These are phyloP conservation scores for Myxocyprinus asiaticus DNA, from an alignment of 2,113 vertebrate species.

Conservation along the genomic window DNA sequence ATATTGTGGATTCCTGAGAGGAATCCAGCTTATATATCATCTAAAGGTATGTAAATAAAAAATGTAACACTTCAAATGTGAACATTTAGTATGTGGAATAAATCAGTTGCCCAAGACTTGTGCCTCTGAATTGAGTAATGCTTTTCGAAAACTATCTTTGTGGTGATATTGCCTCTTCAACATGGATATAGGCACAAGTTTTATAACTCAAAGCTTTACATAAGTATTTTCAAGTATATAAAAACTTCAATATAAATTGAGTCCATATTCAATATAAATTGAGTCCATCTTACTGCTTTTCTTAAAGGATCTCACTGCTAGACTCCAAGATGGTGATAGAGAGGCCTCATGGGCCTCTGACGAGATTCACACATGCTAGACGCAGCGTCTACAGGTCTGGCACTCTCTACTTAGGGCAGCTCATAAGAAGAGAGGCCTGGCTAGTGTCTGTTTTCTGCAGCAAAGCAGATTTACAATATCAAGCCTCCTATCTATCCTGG, in stretches of 20 bases:
- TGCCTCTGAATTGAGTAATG: no score
- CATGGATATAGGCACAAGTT: no score
- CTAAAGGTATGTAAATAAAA: not conserved
- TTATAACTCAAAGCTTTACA: no score
- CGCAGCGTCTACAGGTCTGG: conserved; percentile 27
- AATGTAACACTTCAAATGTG: no score
- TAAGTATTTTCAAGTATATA: no score
- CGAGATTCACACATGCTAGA: conserved; percentile 35
- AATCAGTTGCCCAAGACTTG: no score
- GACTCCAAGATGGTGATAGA: conserved; percentile 15
- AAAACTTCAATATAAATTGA: no score
- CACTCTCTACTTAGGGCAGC: conserved; percentile 18
- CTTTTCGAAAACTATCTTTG: no score
- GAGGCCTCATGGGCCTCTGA: conserved; percentile 7
- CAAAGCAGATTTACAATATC: conserved; percentile 47
- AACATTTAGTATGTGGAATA: no score
- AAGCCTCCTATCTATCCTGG: conserved; percentile 43
- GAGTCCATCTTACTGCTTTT: no score
- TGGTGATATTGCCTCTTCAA: no score
- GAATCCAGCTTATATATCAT: conserved; percentile 19
- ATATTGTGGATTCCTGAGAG: not conserved
- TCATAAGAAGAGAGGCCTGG: conserved; percentile 41
- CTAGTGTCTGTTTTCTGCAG: conserved; percentile 45
- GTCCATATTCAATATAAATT: no score
- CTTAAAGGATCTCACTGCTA: not conserved